Evolutionary conservation across 2,113 vertebrate genomes (phyloP).

Genomic region (Picathartes gymnocephalus): DNA sequence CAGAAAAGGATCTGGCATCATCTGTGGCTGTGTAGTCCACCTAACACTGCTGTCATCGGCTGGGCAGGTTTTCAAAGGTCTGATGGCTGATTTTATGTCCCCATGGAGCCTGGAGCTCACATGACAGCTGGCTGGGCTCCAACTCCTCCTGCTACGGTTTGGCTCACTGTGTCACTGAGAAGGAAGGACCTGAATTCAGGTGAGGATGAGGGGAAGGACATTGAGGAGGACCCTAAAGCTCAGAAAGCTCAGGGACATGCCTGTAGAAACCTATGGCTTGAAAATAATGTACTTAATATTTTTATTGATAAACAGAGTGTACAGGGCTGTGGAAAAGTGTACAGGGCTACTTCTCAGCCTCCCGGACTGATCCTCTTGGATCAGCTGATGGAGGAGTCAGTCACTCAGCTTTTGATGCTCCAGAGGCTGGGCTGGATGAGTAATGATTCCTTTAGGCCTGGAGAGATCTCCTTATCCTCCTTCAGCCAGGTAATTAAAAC

Average conservation of each 20-base stretch:
- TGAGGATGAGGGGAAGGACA: neutral
- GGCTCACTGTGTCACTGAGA: neutral
- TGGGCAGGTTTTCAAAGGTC: neutral
- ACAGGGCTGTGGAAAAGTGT: neutral
- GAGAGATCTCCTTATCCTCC: neutral
- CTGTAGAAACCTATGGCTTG: neutral
- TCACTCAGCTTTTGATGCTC: neutral
- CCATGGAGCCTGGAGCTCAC: neutral
- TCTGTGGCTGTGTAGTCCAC: neutral
- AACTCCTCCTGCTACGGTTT: neutral
- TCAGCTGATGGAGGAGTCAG: neutral
- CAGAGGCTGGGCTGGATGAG: neutral
- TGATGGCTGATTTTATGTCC: neutral
- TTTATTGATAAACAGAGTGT: neutral
- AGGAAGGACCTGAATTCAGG: neutral
- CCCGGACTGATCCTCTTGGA: neutral
- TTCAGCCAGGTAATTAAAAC: neutral
- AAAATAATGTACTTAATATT: fast-evolving
- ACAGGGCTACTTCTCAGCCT: neutral
- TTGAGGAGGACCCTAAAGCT: neutral
- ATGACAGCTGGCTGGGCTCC: neutral
- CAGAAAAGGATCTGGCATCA: neutral
- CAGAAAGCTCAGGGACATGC: neutral
- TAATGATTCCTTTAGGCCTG: neutral
- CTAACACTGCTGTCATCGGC: neutral